Conservation (phyloP, 2,113 vertebrate genomes). For the Gymnogyps californianus region DNA sequence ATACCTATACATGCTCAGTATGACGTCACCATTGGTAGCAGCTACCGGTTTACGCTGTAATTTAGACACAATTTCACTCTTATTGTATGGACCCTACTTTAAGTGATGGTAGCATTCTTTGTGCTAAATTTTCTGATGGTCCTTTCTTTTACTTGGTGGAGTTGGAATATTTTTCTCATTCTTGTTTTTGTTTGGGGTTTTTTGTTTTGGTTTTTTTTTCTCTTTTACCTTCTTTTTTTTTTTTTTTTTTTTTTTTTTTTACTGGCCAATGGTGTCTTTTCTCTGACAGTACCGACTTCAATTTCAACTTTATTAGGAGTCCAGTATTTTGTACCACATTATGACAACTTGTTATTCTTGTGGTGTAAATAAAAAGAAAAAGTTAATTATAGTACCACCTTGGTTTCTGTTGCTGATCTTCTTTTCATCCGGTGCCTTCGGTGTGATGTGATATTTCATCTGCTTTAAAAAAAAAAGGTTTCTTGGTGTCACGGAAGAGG, state of each 20-base stretch:
- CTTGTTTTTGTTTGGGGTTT: conserved; percentile 24
- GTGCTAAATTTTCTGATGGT: conserved; percentile 51
- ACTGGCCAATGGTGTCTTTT: conserved; percentile 71
- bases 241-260: conserved; percentile 41
- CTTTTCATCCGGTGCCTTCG: neutral
- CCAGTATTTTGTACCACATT: conserved; percentile 80
- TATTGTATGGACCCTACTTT: conserved; percentile 63
- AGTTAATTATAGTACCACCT: conserved; percentile 67
- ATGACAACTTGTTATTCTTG: conserved; percentile 81
- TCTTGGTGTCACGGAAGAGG: neutral
- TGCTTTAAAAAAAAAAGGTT: rapidly evolving
- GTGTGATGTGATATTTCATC: neutral
- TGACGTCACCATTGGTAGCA: conserved; percentile 52
- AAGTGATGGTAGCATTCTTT: conserved; percentile 72
- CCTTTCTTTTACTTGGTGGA: conserved; percentile 68
- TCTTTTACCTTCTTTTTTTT: neutral
- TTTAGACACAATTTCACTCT: conserved; percentile 60
- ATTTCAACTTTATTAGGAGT: conserved; percentile 77
- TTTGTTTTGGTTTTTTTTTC: neutral
- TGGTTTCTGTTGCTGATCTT: conserved; percentile 25
- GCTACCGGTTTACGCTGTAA: conserved; percentile 60
- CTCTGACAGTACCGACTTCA: conserved; percentile 71
- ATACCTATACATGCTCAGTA: conserved; percentile 51
- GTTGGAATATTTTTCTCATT: conserved; percentile 54
- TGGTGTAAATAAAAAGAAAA: conserved; percentile 86